Evolutionary conservation across 2,113 vertebrate genomes (phyloP), one percentile per base, ranked within the genome.

Genomic region (Anhinga rufa): DNA sequence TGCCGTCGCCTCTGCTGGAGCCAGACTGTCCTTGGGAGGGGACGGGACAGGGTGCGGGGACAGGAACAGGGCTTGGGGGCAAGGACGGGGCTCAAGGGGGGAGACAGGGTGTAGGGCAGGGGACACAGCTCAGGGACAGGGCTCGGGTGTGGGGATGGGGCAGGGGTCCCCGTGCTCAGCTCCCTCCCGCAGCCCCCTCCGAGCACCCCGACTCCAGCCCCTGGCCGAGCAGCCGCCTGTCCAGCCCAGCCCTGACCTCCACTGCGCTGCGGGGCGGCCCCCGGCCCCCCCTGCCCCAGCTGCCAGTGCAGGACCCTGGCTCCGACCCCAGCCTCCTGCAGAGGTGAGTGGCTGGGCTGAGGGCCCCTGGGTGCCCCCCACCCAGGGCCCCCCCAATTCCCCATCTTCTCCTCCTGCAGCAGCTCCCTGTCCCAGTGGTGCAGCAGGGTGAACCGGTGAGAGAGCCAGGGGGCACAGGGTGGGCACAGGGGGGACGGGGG

Each of bases 241-340:
- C 93, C 44, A 98, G 98, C 2, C 96, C 96, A 16, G 85, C 98
- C 62, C 95, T 98, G 58, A 98, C 98, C 26, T 99, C 99, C 51
- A 99, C 99, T 0, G 69, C 91, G 17, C 91, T 97, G 95, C 98
- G 90, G 83, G 79, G 76, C 5, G 40, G 83, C 42, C 78, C 34
- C 36, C 19, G 4, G 38, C 29, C 49, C 31, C 9, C 17, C 26
- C 28, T 7, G 38, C 13, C 36, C 25, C 4, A 3, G 16, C 85
- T 7, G n/a, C 22, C 44, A n/a, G 82, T 91, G 8, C 72, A 89
- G 62, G 97, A 97, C 46, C 38, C 58, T 2, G 83, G 92, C 14
- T 98, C 98, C 14, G 97, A 97, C 48, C 92, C 97, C 5, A 97
- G 98, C 36, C 97, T 98, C 64, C 40, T 44, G 29, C 25, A 68